A percentile compares a stretch with the other conserved stretches of the same genome.
Conservation (phyloP, 35 echinoderm and acorn worm species). For the Heliocidaris tuberculata region DNA sequence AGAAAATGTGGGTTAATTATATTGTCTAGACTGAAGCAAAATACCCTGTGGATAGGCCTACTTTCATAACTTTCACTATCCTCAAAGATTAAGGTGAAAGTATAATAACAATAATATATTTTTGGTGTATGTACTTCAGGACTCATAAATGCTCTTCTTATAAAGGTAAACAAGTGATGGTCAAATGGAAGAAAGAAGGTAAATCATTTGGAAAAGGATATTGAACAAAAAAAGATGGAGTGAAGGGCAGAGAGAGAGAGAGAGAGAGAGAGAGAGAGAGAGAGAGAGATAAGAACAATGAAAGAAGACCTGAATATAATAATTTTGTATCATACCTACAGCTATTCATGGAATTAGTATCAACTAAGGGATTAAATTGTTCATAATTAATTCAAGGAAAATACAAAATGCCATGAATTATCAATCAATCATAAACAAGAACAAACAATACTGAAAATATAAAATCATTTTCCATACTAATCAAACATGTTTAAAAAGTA, state of each 20-base stretch:
- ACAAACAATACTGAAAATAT: no score
- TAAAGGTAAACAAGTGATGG: background rate
- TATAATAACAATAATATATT: no score
- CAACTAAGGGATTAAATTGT: no score
- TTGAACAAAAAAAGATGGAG: background rate
- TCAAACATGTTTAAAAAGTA: no score
- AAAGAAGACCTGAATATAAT: no score
- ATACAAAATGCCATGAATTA: no score
- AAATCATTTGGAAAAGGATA: background rate
- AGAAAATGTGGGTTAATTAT: background rate
- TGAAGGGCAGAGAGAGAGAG: background rate
- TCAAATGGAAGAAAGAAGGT: background rate
- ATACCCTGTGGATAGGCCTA: background rate
- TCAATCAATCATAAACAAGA: no score
- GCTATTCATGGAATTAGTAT: no score
- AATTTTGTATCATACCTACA: no score
- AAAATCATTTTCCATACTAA: no score
- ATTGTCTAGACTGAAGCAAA: background rate
- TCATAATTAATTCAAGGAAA: no score
- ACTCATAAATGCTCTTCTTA: background rate
- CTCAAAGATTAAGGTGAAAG: background rate
- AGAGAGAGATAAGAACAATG: no score
- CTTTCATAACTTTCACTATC: background rate
- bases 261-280: background rate
- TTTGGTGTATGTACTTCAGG: background rate